These are phyloP conservation scores for Athene cunicularia DNA, from an alignment of 2,113 vertebrate species.

Conservation along the genomic window DNA sequence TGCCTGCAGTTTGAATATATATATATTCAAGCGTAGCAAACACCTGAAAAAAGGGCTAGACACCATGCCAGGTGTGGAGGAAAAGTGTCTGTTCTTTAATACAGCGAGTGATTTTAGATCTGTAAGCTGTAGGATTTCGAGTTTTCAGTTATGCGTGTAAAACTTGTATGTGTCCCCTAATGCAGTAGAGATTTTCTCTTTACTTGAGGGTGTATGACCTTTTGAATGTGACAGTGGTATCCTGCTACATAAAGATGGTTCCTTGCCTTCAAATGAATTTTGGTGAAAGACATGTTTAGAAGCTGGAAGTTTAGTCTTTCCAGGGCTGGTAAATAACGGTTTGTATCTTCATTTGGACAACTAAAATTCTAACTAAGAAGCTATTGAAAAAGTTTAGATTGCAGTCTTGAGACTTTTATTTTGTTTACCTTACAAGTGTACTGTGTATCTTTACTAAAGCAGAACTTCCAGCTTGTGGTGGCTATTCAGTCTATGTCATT, in stretches of 20 bases:
- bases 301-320: neutral
- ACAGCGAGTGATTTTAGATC: neutral
- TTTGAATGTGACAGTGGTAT: neutral
- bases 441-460: neutral
- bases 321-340: neutral
- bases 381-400: neutral
- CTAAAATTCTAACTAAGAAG: neutral
- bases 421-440: neutral
- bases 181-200: neutral
- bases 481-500: neutral
- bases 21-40: neutral
- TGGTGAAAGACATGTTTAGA: neutral
- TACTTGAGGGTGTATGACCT: neutral
- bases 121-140: neutral
- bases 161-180: neutral
- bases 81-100: neutral
- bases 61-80: accelerated
- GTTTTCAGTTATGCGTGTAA: neutral
- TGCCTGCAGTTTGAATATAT: neutral
- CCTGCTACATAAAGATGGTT: neutral
- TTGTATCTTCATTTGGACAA: neutral
- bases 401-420: neutral
- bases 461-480: neutral
- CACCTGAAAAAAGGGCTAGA: neutral
- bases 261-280: neutral